A percentile compares a stretch with the other conserved stretches of the same genome.
Evolutionary conservation across 2,888 invertebrate genomes (phyloP).

Genomic region (Ptychoptera albimana): DNA sequence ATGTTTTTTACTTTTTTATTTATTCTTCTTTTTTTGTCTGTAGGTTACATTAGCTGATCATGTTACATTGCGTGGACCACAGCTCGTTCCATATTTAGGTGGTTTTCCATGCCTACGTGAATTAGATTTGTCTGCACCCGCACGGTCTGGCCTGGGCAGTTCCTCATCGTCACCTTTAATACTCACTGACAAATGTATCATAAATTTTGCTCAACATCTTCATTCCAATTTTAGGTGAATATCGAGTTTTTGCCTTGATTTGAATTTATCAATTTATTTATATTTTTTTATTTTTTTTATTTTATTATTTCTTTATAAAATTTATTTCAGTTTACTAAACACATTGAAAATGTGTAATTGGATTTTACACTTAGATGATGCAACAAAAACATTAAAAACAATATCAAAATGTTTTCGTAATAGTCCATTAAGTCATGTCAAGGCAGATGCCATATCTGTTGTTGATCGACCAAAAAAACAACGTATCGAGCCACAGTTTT

Average conservation of each 20-base stretch:
- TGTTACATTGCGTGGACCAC: slow-evolving; percentile 31
- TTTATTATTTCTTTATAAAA: neutral
- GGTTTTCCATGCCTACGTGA: slow-evolving; percentile 34
- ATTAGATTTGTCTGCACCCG: slow-evolving; percentile 32
- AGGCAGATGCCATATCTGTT: slow-evolving; percentile 20
- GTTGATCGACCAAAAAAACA: slow-evolving; percentile 18
- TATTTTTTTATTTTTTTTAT: neutral
- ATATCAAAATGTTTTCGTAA: slow-evolving; percentile 19
- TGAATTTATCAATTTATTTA: neutral
- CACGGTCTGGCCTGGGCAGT: slow-evolving; percentile 29
- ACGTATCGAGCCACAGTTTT: slow-evolving; percentile 17
- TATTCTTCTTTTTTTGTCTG: neutral
- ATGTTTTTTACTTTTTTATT: neutral
- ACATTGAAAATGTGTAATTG: slow-evolving; percentile 22
- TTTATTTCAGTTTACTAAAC: slow-evolving; percentile 15
- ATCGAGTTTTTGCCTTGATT: neutral
- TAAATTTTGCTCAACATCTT: slow-evolving; percentile 31
- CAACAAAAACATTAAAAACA: slow-evolving; percentile 17
- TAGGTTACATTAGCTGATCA: slow-evolving; percentile 32
- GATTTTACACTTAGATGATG: slow-evolving; percentile 20
- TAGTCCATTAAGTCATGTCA: slow-evolving; percentile 20
- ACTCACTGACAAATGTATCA: slow-evolving; percentile 32
- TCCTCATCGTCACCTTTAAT: slow-evolving; percentile 27
- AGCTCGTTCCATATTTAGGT: slow-evolving; percentile 31
- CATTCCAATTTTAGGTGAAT: slow-evolving; percentile 29